Evolutionary conservation across 2,797 vertebrate genomes (phyloP), one percentile per base, ranked within the genome.

Genomic region (Danio tinwini): DNA sequence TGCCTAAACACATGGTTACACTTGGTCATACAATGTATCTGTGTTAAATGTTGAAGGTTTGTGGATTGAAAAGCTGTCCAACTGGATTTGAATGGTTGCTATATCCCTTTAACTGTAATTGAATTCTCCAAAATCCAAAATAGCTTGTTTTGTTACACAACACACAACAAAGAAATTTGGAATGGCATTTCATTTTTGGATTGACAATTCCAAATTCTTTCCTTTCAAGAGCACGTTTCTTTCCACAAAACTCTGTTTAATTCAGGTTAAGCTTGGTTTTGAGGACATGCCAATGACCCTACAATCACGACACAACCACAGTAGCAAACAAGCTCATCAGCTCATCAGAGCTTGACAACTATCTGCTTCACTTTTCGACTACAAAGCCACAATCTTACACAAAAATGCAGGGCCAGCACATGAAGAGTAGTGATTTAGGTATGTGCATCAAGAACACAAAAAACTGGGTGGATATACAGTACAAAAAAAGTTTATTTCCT

Each of bases 241-340:
- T 52, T 76, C 53, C 59, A 49, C 4, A 63, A 71, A 52, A 59
- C 69, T 80, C 62, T 0, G 21, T 68, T 69, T 39, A 52, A 37
- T 12, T 19, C 56, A n/a, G 67, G 76, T 76, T 65, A 80, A 21
- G 68, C 55, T 78, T 73, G 71, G 79, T 80, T 82, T 85, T 76
- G 49, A 69, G 44, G 17, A n/a, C 45, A 55, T 77, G 49, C 14
- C 75, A 59, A 4, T 56, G 76, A 80, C 53, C 74, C 63, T 21
- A n/a, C 13, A 68, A 64, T 69, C 81, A 76, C 55, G 44, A 63
- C 64, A 53, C 5, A 9, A 63, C 74, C 53, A 11, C 64, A 74
- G 47, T 44, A 67, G 76, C 68, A 77, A 71, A 74, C 63, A 75
- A 58, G 29, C 21, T 58, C 70, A 80, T 56, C 45, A n/a, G 40